phyloP scores from a whole-genome alignment of 2,113 vertebrate genomes.

The Chloropsis cyanopogon region DNA sequence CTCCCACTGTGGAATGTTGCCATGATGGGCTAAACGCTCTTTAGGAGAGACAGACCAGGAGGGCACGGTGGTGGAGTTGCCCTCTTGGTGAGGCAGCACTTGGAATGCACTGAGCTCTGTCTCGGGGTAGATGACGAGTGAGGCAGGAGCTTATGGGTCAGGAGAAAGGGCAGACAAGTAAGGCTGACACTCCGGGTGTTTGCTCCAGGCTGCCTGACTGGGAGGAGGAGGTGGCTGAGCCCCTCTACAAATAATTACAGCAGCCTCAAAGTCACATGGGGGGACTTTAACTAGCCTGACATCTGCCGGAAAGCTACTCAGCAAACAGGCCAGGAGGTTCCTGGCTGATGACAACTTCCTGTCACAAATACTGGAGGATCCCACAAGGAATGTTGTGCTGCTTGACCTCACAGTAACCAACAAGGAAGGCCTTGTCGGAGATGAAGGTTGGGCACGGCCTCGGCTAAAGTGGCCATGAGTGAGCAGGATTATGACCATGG shows the following conservation, averaged over 20 bases:
- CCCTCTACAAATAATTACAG: background rate
- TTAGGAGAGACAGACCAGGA: background rate
- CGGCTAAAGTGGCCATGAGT: background rate
- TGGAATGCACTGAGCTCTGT: background rate
- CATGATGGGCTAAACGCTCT: background rate
- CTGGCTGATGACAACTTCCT: background rate
- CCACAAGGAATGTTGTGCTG: background rate
- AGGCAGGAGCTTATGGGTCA: background rate
- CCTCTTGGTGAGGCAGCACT: background rate
- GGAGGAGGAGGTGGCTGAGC: background rate
- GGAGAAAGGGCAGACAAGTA: background rate
- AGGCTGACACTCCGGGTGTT: background rate
- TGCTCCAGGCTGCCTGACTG: background rate
- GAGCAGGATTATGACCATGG: background rate
- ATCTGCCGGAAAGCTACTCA: background rate
- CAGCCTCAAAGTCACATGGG: background rate
- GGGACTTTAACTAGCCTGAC: background rate
- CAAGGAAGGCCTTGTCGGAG: background rate
- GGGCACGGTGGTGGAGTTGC: accelerated
- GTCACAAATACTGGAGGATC: background rate
- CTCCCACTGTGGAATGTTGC: background rate
- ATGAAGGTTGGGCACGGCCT: background rate
- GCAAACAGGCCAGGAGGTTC: background rate
- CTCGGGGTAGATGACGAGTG: background rate
- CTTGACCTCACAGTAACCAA: background rate